phyloP scores from a whole-genome alignment of 92 coral and sea anemone species.

The Porites lobata region DNA sequence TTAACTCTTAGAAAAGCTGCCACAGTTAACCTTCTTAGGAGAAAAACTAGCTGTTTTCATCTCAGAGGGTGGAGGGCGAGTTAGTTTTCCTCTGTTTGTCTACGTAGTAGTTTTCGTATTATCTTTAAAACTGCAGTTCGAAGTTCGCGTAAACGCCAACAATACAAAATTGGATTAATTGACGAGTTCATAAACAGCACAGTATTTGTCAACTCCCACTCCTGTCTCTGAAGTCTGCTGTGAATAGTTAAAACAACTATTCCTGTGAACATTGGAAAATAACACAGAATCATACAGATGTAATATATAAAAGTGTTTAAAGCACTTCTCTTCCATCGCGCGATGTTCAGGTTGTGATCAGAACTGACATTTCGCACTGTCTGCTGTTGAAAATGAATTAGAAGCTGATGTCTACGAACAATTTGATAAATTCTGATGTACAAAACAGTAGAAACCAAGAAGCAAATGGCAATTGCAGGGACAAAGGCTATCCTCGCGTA shows the following conservation, averaged over 20 bases:
- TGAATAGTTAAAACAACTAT: neutral
- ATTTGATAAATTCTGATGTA: neutral
- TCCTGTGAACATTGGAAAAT: neutral
- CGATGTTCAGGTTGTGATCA: neutral
- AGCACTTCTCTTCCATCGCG: neutral
- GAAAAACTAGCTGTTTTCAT: neutral
- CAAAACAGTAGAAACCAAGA: neutral
- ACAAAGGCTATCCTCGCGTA: neutral
- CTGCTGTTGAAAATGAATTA: constrained; percentile 9
- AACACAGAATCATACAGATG: constrained; percentile 3
- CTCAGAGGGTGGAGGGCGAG: neutral
- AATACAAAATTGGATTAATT: constrained; percentile 16
- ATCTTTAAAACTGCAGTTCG: neutral
- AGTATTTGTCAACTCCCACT: neutral
- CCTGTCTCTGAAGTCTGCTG: neutral
- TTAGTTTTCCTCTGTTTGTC: constrained; percentile 6
- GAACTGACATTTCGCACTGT: neutral
- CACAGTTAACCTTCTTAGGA: too few relatives aligned
- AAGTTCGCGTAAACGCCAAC: constrained; percentile 22
- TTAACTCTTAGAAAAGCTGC: too few relatives aligned
- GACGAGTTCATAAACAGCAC: constrained; percentile 9
- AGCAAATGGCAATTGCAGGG: neutral
- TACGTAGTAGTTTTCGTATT: neutral
- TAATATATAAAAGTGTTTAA: constrained; percentile 9
- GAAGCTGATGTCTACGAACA: constrained; percentile 1